Evolutionary conservation across 2,797 vertebrate species (phyloP).

Genomic region (Ataeniobius toweri): DNA sequence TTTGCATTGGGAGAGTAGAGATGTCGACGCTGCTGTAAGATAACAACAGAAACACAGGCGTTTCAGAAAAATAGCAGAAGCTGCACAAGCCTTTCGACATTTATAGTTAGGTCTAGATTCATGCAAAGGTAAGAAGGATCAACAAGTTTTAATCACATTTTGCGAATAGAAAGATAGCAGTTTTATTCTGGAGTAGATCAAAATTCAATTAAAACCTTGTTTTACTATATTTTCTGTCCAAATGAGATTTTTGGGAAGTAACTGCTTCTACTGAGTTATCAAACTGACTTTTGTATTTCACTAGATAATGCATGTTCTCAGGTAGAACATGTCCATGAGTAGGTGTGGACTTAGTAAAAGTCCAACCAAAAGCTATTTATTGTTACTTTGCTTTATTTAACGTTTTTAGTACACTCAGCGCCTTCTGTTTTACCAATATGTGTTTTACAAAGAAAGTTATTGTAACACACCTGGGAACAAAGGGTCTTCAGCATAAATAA

Average conservation of each 20-base stretch:
- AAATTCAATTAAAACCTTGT: not conserved
- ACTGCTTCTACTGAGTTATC: not conserved
- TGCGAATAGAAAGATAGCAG: not conserved
- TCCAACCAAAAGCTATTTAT: not conserved
- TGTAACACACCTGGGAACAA: not conserved
- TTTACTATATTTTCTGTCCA: not conserved
- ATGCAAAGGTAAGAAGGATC: not conserved
- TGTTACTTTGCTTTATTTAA: no score
- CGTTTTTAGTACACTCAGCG: not conserved
- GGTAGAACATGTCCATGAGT: not conserved
- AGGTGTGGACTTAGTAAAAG: not conserved
- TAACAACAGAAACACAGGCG: not conserved
- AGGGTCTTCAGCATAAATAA: not conserved
- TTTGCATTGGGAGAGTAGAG: not conserved
- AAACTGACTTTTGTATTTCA: not conserved
- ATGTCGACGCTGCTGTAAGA: not conserved
- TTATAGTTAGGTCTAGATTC: not conserved
- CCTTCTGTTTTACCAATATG: not conserved
- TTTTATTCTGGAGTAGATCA: no score
- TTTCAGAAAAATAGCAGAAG: not conserved
- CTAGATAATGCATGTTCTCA: not conserved
- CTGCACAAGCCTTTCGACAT: not conserved
- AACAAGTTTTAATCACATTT: not conserved
- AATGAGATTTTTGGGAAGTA: not conserved
- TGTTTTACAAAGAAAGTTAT: not conserved